Conservation (phyloP, 2,113 vertebrate genomes). For the Thamnaconus septentrionalis region DNA sequence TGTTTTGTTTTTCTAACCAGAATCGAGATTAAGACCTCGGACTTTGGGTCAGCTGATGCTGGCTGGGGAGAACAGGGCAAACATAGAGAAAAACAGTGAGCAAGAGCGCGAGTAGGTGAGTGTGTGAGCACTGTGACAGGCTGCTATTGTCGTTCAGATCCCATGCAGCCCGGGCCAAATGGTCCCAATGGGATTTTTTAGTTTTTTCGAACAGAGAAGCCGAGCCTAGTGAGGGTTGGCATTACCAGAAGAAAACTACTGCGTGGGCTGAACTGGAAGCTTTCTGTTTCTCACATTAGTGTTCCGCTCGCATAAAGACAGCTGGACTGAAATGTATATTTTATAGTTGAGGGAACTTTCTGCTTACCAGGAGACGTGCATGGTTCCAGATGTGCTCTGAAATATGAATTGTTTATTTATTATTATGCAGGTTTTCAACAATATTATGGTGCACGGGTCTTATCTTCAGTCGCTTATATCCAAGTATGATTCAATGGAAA, state of each 20-base stretch:
- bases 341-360: background rate
- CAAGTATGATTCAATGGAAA: no score
- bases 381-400: no score
- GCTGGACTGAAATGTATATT: background rate
- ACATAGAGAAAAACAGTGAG: slow-evolving; percentile 3
- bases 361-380: no score
- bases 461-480: no score
- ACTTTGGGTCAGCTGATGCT: slow-evolving; percentile 2
- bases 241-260: slow-evolving; percentile 25
- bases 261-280: slow-evolving; percentile 22
- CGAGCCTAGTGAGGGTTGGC: slow-evolving; percentile 6
- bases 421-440: background rate
- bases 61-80: slow-evolving; percentile 3
- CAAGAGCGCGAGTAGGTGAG: background rate
- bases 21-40: background rate
- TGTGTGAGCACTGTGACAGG: slow-evolving; percentile 7
- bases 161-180: slow-evolving; percentile 22
- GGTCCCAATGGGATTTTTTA: slow-evolving; percentile 57
- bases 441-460: no score
- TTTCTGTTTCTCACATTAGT: slow-evolving; percentile 28
- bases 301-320: background rate
- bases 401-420: background rate
- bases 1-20: no score
- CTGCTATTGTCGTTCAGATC: slow-evolving; percentile 50
- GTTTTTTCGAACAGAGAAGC: slow-evolving; percentile 53